phyloP scores from a whole-genome alignment of 1,140 invertebrate genomes.

The Schmidtea mediterranea region DNA sequence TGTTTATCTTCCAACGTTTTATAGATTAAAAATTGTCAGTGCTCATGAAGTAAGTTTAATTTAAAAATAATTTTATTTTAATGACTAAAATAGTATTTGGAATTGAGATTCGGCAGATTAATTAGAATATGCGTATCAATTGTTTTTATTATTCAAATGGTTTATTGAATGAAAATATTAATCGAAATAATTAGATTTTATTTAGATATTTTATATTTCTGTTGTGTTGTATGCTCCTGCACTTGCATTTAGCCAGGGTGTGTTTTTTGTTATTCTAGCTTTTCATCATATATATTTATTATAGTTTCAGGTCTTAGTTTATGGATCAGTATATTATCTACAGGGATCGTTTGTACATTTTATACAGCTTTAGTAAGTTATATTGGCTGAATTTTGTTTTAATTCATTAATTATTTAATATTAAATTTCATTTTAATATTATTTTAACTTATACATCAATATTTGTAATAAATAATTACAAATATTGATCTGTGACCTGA shows the following conservation, averaged over 20 bases:
- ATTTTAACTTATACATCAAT: no score
- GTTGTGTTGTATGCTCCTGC: background rate
- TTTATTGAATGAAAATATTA: no score
- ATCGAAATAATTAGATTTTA: no score
- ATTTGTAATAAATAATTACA: no score
- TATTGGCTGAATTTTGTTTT: conserved; percentile 1
- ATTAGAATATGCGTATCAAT: background rate
- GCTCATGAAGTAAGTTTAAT: conserved; percentile 6
- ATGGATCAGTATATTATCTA: conserved; percentile 42
- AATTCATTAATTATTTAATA: no score
- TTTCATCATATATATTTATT: conserved; percentile 16
- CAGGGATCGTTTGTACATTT: conserved; percentile 52
- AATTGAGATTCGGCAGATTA: background rate
- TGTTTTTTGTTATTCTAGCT: no score
- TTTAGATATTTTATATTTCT: background rate
- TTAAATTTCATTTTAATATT: no score
- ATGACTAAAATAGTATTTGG: background rate
- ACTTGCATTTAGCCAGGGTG: conserved; percentile 1
- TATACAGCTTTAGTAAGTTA: conserved; percentile 48
- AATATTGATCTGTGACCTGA: no score
- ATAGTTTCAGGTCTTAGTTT: conserved; percentile 46
- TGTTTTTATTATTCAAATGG: background rate
- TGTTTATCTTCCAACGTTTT: conserved; percentile 10
- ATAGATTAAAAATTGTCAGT: conserved; percentile 8
- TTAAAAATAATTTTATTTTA: background rate